Evolutionary conservation across 2,888 invertebrate species (phyloP).

Genomic region (Spatulosminthurus flaviceps): DNA sequence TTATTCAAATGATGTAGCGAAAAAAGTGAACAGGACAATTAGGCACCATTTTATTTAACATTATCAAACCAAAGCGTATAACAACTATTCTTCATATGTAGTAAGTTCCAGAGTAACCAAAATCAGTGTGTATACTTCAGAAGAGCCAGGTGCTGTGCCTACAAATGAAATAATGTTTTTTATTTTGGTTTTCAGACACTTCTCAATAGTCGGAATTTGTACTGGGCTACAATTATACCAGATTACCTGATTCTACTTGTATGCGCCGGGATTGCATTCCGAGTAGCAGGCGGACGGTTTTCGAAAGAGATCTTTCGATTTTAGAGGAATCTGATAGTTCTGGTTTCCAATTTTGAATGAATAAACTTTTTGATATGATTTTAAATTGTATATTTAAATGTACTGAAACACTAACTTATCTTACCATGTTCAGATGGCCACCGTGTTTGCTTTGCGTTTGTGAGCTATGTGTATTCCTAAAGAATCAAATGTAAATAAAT

Average conservation of each 20-base stretch:
- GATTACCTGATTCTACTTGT: slow-evolving; percentile 75
- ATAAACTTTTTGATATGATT: slow-evolving; percentile 23
- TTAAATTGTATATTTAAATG: slow-evolving; percentile 8
- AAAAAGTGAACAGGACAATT: slow-evolving; percentile 17
- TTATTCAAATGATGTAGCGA: slow-evolving; percentile 6
- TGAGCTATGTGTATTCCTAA: slow-evolving; percentile 44
- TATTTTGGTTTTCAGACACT: slow-evolving; percentile 70
- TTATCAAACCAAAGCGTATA: slow-evolving; percentile 13
- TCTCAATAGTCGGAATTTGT: slow-evolving; percentile 76
- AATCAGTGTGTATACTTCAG: neutral
- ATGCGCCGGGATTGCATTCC: slow-evolving; percentile 70
- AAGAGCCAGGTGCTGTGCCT: neutral
- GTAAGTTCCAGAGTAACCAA: neutral
- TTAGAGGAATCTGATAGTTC: slow-evolving; percentile 34
- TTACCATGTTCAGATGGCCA: slow-evolving; percentile 37
- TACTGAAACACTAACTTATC: slow-evolving; percentile 28
- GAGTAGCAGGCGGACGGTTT: slow-evolving; percentile 65
- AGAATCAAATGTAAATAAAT: slow-evolving; percentile 27
- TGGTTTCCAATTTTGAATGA: slow-evolving; percentile 21
- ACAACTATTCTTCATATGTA: slow-evolving; percentile 20
- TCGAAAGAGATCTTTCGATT: slow-evolving; percentile 45
- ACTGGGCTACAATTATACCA: slow-evolving; percentile 76
- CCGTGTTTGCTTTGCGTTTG: slow-evolving; percentile 43
- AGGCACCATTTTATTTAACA: slow-evolving; percentile 35
- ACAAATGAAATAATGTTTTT: neutral